Evolutionary conservation across 2,113 vertebrate genomes (phyloP), one percentile per base, ranked within the genome.

Genomic region (Stigmatopora argus): DNA sequence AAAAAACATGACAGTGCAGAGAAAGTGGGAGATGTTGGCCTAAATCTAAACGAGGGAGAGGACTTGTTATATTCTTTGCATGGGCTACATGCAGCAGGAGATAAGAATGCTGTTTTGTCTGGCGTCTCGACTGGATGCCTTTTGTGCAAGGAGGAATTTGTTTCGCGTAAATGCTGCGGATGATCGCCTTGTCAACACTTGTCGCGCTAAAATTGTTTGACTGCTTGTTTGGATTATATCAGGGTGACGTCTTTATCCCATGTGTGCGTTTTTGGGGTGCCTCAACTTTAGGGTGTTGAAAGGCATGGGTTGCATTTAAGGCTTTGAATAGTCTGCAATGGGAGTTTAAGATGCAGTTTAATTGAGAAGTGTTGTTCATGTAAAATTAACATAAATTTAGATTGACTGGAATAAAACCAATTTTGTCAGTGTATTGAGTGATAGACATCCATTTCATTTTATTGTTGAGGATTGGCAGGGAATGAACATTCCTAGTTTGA

Each of bases 181-280:
- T 70, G 82, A 87, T 77, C 77, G 75, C 71, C 74, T 62, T 70
- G 74, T 83, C 71, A 73, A 78, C 74, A 72, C 76, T 71, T 61
- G 74, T 70, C 31, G 62, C 59, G 21, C 55, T 85, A 64, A 85
- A 68, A 9, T 59, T 79, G 86, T 84, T 85, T 86, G 82, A 82
- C 80, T 82, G 81, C 66, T 69, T 83, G 81, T 85, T 88, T 86
- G 68, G 72, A 77, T 67, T 65, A 74, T 64, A 66, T 74, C 26
- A 52, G 65, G 72, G 75, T 68, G 19, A 13, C 4, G 59, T 83
- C 69, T 76, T 71, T 57, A 69, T 70, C 68, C 62, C 66, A 7
- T 14, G 6, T 31, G 23, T 56, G 23, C 8, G 23, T 12, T 23
- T 1, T 31, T 48, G 46, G 7, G 18, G 48, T 51, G 18, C 48